phyloP scores from a whole-genome alignment of 2,113 vertebrate genomes.

The Boulengeromyrus knoepffleri region DNA sequence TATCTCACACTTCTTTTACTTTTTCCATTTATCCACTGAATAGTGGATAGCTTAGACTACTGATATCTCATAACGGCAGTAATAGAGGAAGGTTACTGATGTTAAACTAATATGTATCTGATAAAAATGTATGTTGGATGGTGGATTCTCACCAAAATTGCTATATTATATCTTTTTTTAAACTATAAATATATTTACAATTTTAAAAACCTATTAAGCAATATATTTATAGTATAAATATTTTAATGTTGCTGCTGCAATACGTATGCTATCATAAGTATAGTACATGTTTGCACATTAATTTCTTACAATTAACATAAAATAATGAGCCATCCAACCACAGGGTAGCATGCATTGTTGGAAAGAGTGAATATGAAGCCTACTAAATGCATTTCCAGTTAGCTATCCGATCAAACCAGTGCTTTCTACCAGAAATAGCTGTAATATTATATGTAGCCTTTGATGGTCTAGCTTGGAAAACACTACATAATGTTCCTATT shows the following conservation, averaged over 20 bases:
- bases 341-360: not conserved
- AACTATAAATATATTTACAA: not conserved
- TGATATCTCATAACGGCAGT: not conserved
- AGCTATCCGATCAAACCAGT: not conserved
- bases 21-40: not conserved
- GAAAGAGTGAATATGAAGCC: not conserved
- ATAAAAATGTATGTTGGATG: not conserved
- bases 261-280: not conserved
- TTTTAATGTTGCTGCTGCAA: not conserved
- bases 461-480: not conserved
- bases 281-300: not conserved
- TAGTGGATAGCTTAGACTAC: not conserved
- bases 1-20: not conserved
- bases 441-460: not conserved
- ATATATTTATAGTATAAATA: not conserved
- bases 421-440: not conserved
- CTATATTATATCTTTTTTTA: not conserved
- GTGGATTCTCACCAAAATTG: not conserved
- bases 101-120: not conserved
- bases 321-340: not conserved
- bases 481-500: not conserved
- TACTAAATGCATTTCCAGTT: not conserved
- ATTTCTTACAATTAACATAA: not conserved
- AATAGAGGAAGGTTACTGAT: not conserved
- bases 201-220: not conserved